Conservation (phyloP, 2,113 vertebrate genomes). For the Acinonyx jubatus region DNA sequence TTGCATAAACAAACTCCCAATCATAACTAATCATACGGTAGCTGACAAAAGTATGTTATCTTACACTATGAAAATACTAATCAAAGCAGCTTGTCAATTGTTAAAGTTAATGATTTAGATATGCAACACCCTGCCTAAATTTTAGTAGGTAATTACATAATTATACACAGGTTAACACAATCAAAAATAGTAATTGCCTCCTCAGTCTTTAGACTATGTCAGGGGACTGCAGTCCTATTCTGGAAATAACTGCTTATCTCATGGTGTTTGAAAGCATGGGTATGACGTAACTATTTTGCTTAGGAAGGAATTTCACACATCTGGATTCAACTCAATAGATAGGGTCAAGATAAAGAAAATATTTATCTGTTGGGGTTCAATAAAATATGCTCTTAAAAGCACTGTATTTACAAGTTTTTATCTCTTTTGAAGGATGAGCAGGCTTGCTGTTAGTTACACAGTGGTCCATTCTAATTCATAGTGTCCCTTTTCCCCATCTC, state of each 20-base stretch:
- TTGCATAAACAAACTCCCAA: constrained; percentile 88
- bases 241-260: constrained; percentile 32
- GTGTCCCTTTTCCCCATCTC: not conserved
- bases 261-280: not conserved
- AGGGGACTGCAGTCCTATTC: constrained; percentile 1
- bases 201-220: constrained; percentile 73
- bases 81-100: constrained; percentile 89
- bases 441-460: not conserved
- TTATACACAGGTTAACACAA: constrained; percentile 87
- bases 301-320: not conserved
- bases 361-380: not conserved
- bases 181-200: constrained; percentile 86
- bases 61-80: constrained; percentile 87
- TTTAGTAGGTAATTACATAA: constrained; percentile 89
- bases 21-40: constrained; percentile 87
- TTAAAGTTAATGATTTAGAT: constrained; percentile 90
- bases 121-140: constrained; percentile 87
- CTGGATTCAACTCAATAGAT: not conserved
- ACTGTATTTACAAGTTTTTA: not conserved
- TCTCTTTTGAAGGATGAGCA: not conserved
- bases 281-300: not conserved
- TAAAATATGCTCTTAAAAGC: not conserved
- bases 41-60: constrained; percentile 87
- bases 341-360: not conserved
- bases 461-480: not conserved